A percentile compares a stretch with the other conserved stretches of the same genome.
These are phyloP conservation scores for Alces alces DNA, from an alignment of 2,113 vertebrate species.

Conservation along the genomic window DNA sequence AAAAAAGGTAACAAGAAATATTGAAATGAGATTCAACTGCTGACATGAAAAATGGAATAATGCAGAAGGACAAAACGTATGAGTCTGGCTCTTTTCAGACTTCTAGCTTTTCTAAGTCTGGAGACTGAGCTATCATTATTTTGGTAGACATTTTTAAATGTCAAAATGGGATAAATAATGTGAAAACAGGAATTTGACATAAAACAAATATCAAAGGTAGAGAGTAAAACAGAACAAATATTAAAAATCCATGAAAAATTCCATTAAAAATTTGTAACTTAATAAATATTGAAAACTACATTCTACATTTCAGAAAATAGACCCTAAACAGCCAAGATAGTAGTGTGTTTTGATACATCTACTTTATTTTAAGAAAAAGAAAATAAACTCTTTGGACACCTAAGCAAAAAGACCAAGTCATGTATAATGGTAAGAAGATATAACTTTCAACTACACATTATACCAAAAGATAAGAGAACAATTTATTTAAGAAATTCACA, in stretches of 20 bases:
- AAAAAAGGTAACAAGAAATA: neutral
- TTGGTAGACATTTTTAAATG: neutral
- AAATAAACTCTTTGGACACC: neutral
- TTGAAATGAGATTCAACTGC: neutral
- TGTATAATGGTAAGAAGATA: neutral
- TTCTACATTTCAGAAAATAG: neutral
- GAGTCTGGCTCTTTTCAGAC: neutral
- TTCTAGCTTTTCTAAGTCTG: neutral
- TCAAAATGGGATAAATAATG: neutral
- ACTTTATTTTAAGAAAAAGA: neutral
- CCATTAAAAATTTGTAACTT: neutral
- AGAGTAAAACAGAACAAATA: neutral
- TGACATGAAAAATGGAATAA: conserved; percentile 5
- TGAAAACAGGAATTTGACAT: neutral
- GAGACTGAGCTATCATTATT: neutral
- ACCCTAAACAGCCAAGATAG: neutral
- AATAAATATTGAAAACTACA: neutral
- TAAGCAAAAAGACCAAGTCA: neutral
- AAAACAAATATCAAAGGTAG: neutral
- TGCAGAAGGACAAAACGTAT: neutral
- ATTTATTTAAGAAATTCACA: neutral
- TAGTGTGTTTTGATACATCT: neutral
- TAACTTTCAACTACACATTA: neutral
- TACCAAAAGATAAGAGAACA: neutral
- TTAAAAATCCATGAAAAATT: neutral